These are phyloP conservation scores for Drosophila neonasuta DNA, from an alignment of 2,888 invertebrate species.

Conservation along the genomic window DNA sequence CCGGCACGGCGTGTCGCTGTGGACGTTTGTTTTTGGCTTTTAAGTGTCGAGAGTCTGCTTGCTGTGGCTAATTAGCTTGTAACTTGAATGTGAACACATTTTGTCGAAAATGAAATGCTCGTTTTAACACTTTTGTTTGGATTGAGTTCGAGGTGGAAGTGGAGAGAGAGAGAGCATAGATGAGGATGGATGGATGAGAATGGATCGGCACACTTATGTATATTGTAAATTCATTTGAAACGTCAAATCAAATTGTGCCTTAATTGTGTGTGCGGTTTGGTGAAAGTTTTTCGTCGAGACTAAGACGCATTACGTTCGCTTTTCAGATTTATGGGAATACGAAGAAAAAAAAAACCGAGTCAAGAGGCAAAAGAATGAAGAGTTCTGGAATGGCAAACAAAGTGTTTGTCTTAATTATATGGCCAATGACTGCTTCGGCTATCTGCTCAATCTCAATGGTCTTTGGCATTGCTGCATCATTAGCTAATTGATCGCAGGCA, in stretches of 20 bases:
- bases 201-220: constrained; percentile 48
- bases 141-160: not conserved
- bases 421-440: constrained; percentile 26
- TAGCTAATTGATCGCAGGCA: constrained; percentile 60
- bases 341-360: too few species aligned
- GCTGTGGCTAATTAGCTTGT: constrained; percentile 76
- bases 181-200: constrained; percentile 4
- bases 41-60: constrained; percentile 9
- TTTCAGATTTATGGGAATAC: constrained; percentile 13
- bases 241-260: constrained; percentile 62
- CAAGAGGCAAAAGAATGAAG: constrained; percentile 3
- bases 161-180: constrained; percentile 5
- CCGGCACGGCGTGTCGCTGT: constrained; percentile 25
- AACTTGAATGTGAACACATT: constrained; percentile 68
- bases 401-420: constrained; percentile 43
- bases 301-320: constrained; percentile 15
- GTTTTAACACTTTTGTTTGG: constrained; percentile 75
- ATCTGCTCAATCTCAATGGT: not conserved
- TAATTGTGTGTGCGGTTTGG: constrained; percentile 47
- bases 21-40: constrained; percentile 12
- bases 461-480: constrained; percentile 50
- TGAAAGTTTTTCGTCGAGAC: constrained; percentile 55
- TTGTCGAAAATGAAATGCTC: constrained; percentile 60
- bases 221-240: constrained; percentile 60
- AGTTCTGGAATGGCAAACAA: constrained; percentile 26